Base-by-base conservation (phyloP, 2,113 vertebrate genomes). In the Caranx melampygus region DNA sequence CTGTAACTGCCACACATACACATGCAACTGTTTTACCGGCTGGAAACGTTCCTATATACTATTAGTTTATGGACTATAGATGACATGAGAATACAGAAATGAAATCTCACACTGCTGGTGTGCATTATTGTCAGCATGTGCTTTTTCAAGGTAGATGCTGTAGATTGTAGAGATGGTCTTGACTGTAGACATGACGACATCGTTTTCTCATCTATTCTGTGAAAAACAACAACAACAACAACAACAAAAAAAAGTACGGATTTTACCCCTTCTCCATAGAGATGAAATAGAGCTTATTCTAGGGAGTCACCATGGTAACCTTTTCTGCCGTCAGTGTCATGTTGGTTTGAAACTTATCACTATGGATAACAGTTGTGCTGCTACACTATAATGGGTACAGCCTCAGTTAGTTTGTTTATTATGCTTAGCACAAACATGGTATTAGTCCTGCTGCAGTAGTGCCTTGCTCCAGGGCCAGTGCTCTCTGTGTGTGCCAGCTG, bases 291-390 rank as follows among this genome's bases (percentile, higher is more conserved):
- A 75, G 21, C 54, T 13, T 49, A 64, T 62, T 80, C 6, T n/a
- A 68, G 61, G 18, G 3, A 52, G 68, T 88, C 78, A 66, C 85
- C 74, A 88, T 85, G 78, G 82, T 34, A 83, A 88, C 80, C 20
- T 70, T 78, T 62, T 49, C 49, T 58, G 8, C n/a, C 55, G 71
- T 61, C n/a, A 61, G 9, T 54, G 61, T 31, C 49, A 55, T 62
- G 11, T 61, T 64, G 7, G 10, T 78, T 70, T 70, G 15, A 57
- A 9, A 64, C 40, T 40, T 51, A 34, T 11, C 20, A 7, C 20
- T 76, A 33, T 63, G 18, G 12, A 35, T 66, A 57, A 74, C 64
- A 51, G 33, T 60, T 51, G 68, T 69, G 16, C 54, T 73, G 37
- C 44, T 34, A 1, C 18, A 13, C 55, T 16, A 26, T 26, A 31